phyloP scores from a whole-genome alignment of 2,888 invertebrate genomes.

The Neoitamus cyanurus region DNA sequence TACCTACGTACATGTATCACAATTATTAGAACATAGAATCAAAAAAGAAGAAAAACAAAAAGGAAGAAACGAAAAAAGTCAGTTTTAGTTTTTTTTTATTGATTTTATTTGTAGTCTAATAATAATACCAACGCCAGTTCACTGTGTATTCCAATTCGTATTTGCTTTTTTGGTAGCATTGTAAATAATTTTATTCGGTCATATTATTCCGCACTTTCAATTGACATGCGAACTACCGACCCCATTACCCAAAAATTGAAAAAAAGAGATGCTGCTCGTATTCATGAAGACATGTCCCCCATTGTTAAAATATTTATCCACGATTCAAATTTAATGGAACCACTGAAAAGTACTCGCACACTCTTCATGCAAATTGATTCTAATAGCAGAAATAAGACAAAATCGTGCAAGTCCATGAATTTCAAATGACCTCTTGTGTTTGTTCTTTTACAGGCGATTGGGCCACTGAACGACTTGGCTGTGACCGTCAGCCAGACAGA shows the following conservation, averaged over 20 bases:
- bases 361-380: background rate
- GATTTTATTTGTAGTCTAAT: too few relatives aligned
- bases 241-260: background rate
- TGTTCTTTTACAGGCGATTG: constrained; percentile 57
- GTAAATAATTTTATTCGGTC: background rate
- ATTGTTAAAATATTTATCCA: background rate
- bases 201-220: background rate
- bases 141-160: too few relatives aligned
- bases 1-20: too few relatives aligned
- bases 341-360: background rate
- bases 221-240: background rate
- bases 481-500: constrained; percentile 60
- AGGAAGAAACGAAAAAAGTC: too few relatives aligned
- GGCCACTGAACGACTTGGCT: constrained; percentile 60
- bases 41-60: too few relatives aligned
- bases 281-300: background rate
- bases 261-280: background rate
- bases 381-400: constrained; percentile 2
- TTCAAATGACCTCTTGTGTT: background rate
- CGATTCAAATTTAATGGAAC: background rate
- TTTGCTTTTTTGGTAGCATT: background rate
- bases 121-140: too few relatives aligned
- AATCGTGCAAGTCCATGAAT: background rate
- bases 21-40: too few relatives aligned
- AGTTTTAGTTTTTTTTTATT: too few relatives aligned